Conservation (phyloP, 2,113 vertebrate species). For the Lipophrys pholis region DNA sequence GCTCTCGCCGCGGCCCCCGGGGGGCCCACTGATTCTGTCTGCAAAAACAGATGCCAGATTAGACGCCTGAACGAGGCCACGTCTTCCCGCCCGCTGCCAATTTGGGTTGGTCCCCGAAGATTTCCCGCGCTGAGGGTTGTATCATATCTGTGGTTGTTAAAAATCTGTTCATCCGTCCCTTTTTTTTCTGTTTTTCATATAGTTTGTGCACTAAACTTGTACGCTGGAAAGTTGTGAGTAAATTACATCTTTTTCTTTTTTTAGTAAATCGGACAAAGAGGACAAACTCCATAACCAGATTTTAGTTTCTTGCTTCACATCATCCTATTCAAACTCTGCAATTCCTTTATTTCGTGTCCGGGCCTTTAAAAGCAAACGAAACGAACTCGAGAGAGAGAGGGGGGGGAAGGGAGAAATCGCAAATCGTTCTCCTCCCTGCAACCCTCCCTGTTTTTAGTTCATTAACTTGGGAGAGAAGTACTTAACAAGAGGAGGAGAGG, state of each 20-base stretch:
- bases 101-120: constrained; percentile 67
- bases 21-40: constrained; percentile 74
- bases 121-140: constrained; percentile 53
- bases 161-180: constrained; percentile 51
- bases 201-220: constrained; percentile 32
- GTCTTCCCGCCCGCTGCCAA: constrained; percentile 66
- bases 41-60: constrained; percentile 81
- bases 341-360: too few species aligned
- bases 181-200: constrained; percentile 14
- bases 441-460: constrained; percentile 71
- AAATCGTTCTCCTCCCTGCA: constrained; percentile 63
- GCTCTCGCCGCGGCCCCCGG: constrained; percentile 50
- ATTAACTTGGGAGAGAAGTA: constrained; percentile 81
- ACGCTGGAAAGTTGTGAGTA: constrained; percentile 12
- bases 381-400: neutral
- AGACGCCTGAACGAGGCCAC: constrained; percentile 74
- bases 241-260: neutral
- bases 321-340: too few species aligned
- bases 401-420: neutral
- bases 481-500: constrained; percentile 76
- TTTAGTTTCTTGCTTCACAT: constrained; percentile 5
- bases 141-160: constrained; percentile 56
- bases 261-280: constrained; percentile 19
- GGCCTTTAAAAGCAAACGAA: constrained; percentile 35
- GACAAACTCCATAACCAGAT: constrained; percentile 4